Base-by-base conservation (phyloP, 2,888 invertebrate genomes). In the Drosophila recens region DNA sequence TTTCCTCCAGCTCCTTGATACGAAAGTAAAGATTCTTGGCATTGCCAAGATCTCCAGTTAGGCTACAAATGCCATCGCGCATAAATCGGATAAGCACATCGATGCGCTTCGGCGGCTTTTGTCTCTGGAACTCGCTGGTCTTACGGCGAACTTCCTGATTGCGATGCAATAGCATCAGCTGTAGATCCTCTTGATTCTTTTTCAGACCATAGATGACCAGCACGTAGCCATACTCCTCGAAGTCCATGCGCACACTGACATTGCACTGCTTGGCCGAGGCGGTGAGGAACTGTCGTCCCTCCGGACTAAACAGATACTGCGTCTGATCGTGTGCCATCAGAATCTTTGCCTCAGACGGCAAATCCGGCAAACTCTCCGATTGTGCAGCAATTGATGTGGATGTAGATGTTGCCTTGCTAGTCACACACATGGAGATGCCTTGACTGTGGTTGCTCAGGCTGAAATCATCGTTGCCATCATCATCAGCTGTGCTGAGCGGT, bases 131-230 rank as follows among this genome's bases (percentile, higher is more conserved):
- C 17, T 90, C 91, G 1, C 67, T 42, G 51, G 61, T 79, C 43
- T 83, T 90, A 13, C 86, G 81, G 52, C 90, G 89, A 8, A 84
- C 76, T 3, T 84, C 79, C 15, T 90, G 87, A 64, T 90, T 89
- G 53, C 89, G 94, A 15, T 93, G 92, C 48, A 94, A 80, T 1
- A 95, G 89, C 67, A 93, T 93, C 1, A 90, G 69, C 75, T 94
- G 94, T 77, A 95, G 94, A 62, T 92, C 91, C 53, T 94, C 94
- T 78, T 94, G 94, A 75, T 94, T 92, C 1, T 77, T 90, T 4
- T 93, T 90, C 27, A 93, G 92, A 0, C 95, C 95, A 58, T 91
- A 93, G 48, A 95, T 93, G 49, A 92, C 92, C 46, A 95, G 81
- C 49, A 93, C 94, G 53, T 92, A 93, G 0, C 93, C 90, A 43